phyloP scores from a whole-genome alignment of 2,797 vertebrate species.

The Harpagifer antarcticus region DNA sequence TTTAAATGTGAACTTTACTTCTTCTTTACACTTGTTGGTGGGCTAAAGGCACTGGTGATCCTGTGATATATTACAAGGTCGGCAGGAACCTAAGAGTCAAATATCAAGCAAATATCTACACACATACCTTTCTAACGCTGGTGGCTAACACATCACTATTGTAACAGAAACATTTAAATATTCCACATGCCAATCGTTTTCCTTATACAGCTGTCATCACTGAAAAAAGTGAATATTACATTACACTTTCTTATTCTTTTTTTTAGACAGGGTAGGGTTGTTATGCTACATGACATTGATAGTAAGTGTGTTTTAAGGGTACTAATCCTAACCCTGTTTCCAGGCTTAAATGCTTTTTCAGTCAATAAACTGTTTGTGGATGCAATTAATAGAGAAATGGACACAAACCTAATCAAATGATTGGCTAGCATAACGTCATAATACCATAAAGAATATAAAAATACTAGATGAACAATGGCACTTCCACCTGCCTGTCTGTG shows the following conservation, averaged over 20 bases:
- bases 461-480: conserved; percentile 88
- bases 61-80: conserved; percentile 41
- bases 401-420: conserved; percentile 46
- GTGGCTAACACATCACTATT: conserved; percentile 3
- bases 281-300: neutral
- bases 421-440: conserved; percentile 66
- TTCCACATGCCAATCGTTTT: conserved; percentile 17
- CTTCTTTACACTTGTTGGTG: conserved; percentile 37
- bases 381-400: conserved; percentile 40
- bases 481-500: conserved; percentile 75
- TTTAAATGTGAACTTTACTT: conserved; percentile 21
- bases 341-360: no score
- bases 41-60: conserved; percentile 79
- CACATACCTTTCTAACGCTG: conserved; percentile 27
- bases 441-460: conserved; percentile 76
- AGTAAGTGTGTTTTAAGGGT: conserved; percentile 7
- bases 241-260: neutral
- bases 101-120: conserved; percentile 55
- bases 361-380: conserved; percentile 10
- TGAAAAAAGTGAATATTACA: neutral
- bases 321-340: neutral
- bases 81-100: conserved; percentile 35
- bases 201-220: neutral
- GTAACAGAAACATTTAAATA: neutral
- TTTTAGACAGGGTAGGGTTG: neutral